phyloP scores from a whole-genome alignment of 1,140 invertebrate genomes.

The Atta cephalotes region DNA sequence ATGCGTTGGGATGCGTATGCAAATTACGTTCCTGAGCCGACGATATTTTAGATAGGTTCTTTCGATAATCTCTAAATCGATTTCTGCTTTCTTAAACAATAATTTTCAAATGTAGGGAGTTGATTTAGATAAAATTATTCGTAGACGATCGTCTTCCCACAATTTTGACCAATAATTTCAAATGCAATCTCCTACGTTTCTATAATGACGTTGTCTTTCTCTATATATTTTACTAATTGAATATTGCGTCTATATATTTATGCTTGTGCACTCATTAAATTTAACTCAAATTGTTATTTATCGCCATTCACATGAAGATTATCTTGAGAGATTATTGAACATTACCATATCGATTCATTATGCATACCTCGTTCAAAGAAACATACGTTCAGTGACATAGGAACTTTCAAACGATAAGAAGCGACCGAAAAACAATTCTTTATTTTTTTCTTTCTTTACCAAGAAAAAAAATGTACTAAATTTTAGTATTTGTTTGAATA shows the following conservation, averaged over 20 bases:
- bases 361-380: background rate
- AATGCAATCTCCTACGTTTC: background rate
- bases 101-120: background rate
- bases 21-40: slow-evolving; percentile 18
- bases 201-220: background rate
- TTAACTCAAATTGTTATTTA: background rate
- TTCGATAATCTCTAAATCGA: background rate
- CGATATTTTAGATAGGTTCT: background rate
- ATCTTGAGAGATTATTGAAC: background rate
- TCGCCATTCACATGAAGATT: no score
- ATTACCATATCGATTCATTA: slow-evolving; percentile 25
- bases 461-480: no score
- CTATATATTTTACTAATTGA: background rate
- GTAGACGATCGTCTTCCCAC: background rate
- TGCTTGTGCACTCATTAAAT: background rate
- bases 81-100: background rate
- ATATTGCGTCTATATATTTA: background rate
- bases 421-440: background rate
- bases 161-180: slow-evolving; percentile 13
- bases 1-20: slow-evolving; percentile 6
- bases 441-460: no score
- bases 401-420: background rate
- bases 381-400: background rate
- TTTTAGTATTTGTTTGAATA: no score
- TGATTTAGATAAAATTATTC: background rate